Percentiles rank a stretch among this genome's conserved stretches.
Conservation (phyloP, 1,140 invertebrate genomes). For the Thrips palmi region DNA sequence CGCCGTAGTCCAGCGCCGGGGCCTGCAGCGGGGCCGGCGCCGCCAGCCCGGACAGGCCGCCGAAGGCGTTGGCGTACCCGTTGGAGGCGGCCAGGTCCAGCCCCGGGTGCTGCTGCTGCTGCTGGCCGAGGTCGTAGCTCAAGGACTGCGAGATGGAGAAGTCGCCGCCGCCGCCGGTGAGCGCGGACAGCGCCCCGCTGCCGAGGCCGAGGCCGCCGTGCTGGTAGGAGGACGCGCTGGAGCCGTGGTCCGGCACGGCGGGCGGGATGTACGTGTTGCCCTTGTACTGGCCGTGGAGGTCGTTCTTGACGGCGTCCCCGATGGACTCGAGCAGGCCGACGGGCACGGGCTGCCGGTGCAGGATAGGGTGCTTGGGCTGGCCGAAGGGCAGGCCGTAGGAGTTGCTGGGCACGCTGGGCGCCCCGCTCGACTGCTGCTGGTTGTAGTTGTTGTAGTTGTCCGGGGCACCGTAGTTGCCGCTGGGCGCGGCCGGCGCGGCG, state of each 20-base stretch:
- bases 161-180: constrained; percentile 5
- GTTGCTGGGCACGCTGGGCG: no score
- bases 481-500: constrained; percentile 18
- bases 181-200: no score
- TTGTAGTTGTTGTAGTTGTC: constrained; percentile 9
- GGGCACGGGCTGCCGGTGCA: constrained; percentile 49
- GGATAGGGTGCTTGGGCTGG: constrained; percentile 35
- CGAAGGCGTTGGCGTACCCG: no score
- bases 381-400: constrained; percentile 15
- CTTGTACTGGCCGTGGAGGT: constrained; percentile 19
- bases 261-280: constrained; percentile 40
- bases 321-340: constrained; percentile 40
- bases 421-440: no score
- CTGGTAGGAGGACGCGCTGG: constrained; percentile 10
- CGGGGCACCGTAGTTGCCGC: constrained; percentile 18
- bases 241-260: constrained; percentile 29
- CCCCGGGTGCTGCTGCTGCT: no score
- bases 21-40: no score
- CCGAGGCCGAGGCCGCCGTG: constrained; percentile 3
- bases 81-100: no score
- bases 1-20: no score
- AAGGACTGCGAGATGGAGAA: no score
- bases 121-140: no score
- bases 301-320: constrained; percentile 27
- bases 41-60: no score